Percentiles rank a stretch among this genome's conserved stretches.
Conservation (phyloP, 2,113 vertebrate species). For the Clarias gariepinus region DNA sequence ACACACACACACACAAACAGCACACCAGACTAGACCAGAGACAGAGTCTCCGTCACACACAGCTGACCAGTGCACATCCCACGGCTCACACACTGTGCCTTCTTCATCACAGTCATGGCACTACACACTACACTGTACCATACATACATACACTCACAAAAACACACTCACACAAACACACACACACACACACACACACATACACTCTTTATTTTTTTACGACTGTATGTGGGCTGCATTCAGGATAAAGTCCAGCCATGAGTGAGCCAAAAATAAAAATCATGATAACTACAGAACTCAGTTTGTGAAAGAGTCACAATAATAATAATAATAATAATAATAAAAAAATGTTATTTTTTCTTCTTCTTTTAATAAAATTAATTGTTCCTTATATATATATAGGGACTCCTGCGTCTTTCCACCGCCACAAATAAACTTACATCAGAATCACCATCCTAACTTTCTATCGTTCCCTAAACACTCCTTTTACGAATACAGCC, state of each 20-base stretch:
- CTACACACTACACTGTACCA: background rate
- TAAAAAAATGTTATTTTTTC: no score
- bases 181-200: constrained; percentile 3
- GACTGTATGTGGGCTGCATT: constrained; percentile 5
- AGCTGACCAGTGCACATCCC: constrained; percentile 28
- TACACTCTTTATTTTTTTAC: background rate
- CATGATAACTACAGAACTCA: background rate
- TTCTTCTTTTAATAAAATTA: background rate
- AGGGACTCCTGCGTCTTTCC: background rate
- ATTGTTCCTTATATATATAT: background rate
- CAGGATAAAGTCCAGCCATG: background rate
- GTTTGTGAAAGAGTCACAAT: background rate
- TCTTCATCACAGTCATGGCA: constrained; percentile 3
- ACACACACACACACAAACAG: constrained; percentile 28
- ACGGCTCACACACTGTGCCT: constrained; percentile 4
- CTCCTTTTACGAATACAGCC: background rate
- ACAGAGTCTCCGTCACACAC: constrained; percentile 25
- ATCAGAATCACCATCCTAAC: background rate
- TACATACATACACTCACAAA: background rate
- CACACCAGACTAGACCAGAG: background rate
- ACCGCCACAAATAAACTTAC: background rate
- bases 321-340: background rate
- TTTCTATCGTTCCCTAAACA: background rate
- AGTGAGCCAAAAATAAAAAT: background rate
- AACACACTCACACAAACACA: background rate